Conservation (phyloP, 2,113 vertebrate species). For the Symphodus melops region DNA sequence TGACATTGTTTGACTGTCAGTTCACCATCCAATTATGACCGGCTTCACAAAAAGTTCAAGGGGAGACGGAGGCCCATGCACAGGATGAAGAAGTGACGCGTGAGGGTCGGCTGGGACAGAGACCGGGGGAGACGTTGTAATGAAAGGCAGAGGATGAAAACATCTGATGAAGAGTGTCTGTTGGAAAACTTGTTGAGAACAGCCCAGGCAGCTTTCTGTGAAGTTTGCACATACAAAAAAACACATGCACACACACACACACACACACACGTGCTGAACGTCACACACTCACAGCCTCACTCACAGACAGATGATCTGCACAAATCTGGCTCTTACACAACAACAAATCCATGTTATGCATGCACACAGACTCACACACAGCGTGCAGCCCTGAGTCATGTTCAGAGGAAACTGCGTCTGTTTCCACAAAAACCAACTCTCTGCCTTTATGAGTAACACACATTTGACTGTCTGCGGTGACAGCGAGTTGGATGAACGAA, state of each 20-base stretch:
- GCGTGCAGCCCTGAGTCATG: constrained; percentile 52
- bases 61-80: constrained; percentile 8
- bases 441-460: constrained; percentile 36
- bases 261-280: neutral
- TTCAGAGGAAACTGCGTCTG: constrained; percentile 25
- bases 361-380: neutral
- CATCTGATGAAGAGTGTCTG: constrained; percentile 37
- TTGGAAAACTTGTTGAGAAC: constrained; percentile 29
- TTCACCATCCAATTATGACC: constrained; percentile 14
- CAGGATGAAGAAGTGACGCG: constrained; percentile 25
- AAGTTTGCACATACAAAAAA: constrained; percentile 39
- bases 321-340: constrained; percentile 40
- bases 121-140: constrained; percentile 4
- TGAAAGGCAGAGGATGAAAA: constrained; percentile 41
- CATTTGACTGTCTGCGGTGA: constrained; percentile 1
- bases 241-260: neutral
- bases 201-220: constrained; percentile 32
- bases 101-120: constrained; percentile 11
- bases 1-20: constrained; percentile 38
- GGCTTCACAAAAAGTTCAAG: neutral
- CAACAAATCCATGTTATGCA: constrained; percentile 13
- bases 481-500: neutral
- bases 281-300: constrained; percentile 4
- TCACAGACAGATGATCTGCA: constrained; percentile 15
- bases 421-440: constrained; percentile 19